A percentile compares a stretch with the other conserved stretches of the same genome.
These are phyloP conservation scores for Ruditapes philippinarum DNA, from an alignment of 1,140 invertebrate species.

Conservation along the genomic window DNA sequence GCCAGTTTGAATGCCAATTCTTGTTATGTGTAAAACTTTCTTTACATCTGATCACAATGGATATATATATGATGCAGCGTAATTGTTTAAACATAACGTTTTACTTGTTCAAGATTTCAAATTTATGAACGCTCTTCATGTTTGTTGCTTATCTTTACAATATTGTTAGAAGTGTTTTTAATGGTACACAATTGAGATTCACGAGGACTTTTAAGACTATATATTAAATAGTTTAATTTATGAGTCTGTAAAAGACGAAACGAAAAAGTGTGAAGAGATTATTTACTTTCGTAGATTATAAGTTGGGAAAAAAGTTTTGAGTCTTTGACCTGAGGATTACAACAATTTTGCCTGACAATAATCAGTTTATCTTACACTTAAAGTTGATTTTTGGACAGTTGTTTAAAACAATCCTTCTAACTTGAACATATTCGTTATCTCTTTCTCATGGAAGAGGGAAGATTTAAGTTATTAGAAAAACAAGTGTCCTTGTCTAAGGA, in stretches of 20 bases:
- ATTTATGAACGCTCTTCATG: slow-evolving; percentile 32
- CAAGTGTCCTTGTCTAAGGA: neutral
- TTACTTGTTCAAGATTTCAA: neutral
- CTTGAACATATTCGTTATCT: neutral
- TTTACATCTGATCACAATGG: neutral
- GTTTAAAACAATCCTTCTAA: neutral
- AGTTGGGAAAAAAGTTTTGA: neutral
- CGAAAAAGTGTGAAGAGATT: neutral
- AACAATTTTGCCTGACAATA: neutral
- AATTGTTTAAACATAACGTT: neutral
- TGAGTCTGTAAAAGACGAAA: neutral
- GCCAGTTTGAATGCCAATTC: neutral
- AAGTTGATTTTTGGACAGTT: neutral
- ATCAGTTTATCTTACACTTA: neutral
- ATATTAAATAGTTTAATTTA: neutral
- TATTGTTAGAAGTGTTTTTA: slow-evolving; percentile 20
- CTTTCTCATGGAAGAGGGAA: neutral
- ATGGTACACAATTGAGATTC: neutral
- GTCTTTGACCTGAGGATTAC: slow-evolving; percentile 3
- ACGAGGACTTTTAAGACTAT: neutral
- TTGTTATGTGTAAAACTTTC: neutral
- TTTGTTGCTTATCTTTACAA: slow-evolving; percentile 59
- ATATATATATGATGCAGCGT: neutral
- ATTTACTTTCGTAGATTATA: slow-evolving; percentile 3
- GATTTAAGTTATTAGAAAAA: neutral